Percentiles rank a stretch among this genome's conserved stretches.
Evolutionary conservation across 2,113 vertebrate species (phyloP).

Genomic region (Mustela nigripes): DNA sequence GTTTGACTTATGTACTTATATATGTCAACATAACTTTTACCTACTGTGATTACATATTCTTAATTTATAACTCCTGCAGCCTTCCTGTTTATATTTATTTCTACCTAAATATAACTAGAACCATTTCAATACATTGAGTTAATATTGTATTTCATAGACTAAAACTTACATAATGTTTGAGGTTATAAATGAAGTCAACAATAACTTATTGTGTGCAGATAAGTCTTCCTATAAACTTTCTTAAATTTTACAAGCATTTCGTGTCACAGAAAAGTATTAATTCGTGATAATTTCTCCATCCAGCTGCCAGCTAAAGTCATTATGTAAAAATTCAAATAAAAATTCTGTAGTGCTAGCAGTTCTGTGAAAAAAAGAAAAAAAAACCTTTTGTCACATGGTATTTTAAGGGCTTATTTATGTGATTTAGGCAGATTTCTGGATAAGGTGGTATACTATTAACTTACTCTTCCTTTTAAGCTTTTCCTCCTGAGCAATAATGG

Average conservation of each 20-base stretch:
- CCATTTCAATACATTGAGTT: neutral
- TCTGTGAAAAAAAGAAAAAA: slow-evolving; percentile 25
- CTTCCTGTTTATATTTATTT: neutral
- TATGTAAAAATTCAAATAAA: neutral
- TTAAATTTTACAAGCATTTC: neutral
- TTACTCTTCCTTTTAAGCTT: slow-evolving; percentile 50
- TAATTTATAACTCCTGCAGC: neutral
- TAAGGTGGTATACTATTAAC: neutral
- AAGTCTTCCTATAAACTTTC: neutral
- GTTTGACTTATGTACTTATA: neutral
- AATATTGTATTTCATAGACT: neutral
- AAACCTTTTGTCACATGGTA: neutral
- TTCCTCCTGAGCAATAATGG: slow-evolving; percentile 19
- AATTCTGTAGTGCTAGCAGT: neutral
- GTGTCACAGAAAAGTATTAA: neutral
- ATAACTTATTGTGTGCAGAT: neutral
- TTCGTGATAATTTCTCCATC: neutral
- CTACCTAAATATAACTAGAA: slow-evolving; percentile 31
- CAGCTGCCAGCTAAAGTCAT: neutral
- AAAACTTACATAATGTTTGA: neutral
- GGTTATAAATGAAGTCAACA: neutral
- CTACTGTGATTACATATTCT: neutral
- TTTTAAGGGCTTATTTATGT: neutral
- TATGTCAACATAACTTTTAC: slow-evolving; percentile 3
- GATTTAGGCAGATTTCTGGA: neutral